A percentile compares a stretch with the other conserved stretches of the same genome.
These are phyloP conservation scores for Neodiprion fabricii DNA, from an alignment of 1,140 invertebrate genomes.

Conservation along the genomic window DNA sequence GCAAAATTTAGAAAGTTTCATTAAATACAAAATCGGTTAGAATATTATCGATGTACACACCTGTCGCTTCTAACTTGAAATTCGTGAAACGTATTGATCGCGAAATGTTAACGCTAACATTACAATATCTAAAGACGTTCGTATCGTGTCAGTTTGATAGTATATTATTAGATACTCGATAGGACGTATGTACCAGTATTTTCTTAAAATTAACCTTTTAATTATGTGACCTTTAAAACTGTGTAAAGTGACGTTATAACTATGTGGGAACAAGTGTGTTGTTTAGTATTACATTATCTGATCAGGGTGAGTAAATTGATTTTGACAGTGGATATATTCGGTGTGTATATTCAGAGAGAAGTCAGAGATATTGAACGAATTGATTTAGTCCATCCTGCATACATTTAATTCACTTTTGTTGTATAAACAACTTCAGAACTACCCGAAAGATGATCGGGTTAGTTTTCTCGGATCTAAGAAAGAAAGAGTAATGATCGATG, in stretches of 20 bases:
- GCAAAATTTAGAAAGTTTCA: no score
- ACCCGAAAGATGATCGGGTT: not conserved
- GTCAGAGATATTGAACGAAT: not conserved
- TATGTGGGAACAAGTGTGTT: slow-evolving; percentile 5
- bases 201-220: not conserved
- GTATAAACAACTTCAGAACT: no score
- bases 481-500: not conserved
- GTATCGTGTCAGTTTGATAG: no score
- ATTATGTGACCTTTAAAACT: not conserved
- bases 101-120: not conserved
- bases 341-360: not conserved
- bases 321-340: not conserved
- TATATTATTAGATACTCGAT: no score
- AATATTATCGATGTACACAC: no score
- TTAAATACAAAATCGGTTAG: no score
- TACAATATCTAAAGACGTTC: no score
- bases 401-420: not conserved
- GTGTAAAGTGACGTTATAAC: not conserved
- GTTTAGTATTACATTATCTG: not conserved
- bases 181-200: no score
- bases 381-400: not conserved
- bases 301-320: not conserved
- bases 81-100: not conserved
- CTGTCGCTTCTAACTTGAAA: not conserved
- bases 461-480: not conserved